A percentile compares a stretch with the other conserved stretches of the same genome.
These are phyloP conservation scores for Trachemys scripta DNA, from an alignment of 2,113 vertebrate genomes.

Conservation along the genomic window DNA sequence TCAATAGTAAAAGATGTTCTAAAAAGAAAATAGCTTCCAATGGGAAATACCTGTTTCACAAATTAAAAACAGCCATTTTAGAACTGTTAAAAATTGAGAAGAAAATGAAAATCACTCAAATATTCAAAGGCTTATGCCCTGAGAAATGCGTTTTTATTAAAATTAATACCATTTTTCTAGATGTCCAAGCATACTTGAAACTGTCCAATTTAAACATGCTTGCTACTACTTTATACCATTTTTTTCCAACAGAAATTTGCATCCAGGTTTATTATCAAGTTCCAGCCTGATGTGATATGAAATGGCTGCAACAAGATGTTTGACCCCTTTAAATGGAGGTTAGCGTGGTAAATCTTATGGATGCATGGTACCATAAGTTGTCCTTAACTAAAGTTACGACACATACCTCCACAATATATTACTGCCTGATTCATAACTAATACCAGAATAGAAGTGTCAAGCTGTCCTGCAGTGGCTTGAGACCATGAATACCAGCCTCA, in stretches of 20 bases:
- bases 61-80: background rate
- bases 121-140: background rate
- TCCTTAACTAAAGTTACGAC: conserved; percentile 61
- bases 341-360: conserved; percentile 50
- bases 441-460: conserved; percentile 66
- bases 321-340: background rate
- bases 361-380: conserved; percentile 40
- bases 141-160: background rate
- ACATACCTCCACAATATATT: conserved; percentile 56
- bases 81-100: background rate
- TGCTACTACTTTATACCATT: background rate
- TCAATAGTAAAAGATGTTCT: background rate
- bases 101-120: background rate
- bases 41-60: background rate
- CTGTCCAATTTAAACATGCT: background rate
- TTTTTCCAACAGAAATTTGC: background rate
- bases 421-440: conserved; percentile 79
- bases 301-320: background rate
- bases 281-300: conserved; percentile 29
- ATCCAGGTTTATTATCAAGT: background rate
- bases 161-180: background rate
- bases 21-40: background rate
- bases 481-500: too few relatives aligned
- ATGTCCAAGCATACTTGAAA: background rate
- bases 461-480: too few relatives aligned